phyloP scores from a whole-genome alignment of 2,888 invertebrate species.

The Melanargia galathea region DNA sequence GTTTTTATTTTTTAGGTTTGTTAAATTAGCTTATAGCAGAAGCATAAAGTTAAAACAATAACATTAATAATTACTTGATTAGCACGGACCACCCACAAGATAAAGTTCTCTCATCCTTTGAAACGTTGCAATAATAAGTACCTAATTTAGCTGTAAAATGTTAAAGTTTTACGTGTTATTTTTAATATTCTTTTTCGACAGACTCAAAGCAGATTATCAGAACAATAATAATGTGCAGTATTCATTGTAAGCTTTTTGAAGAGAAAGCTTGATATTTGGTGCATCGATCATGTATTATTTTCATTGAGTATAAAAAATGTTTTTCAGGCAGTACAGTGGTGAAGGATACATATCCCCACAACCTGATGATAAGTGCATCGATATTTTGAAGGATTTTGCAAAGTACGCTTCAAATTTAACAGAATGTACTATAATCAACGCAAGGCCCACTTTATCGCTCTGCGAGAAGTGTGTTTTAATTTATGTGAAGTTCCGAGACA shows the following conservation, averaged over 20 bases:
- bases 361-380: constrained; percentile 53
- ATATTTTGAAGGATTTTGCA: constrained; percentile 73
- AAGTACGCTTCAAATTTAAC: constrained; percentile 81
- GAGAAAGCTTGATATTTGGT: neutral
- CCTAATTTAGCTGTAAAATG: constrained; percentile 16
- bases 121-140: neutral
- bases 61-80: no score
- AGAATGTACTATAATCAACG: constrained; percentile 82
- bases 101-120: neutral
- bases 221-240: neutral
- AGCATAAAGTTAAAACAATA: no score
- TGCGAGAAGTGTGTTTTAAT: constrained; percentile 82
- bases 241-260: constrained; percentile 4
- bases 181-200: constrained; percentile 20
- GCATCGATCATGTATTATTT: neutral
- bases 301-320: neutral
- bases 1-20: no score
- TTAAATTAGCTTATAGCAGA: no score
- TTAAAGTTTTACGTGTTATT: constrained; percentile 23
- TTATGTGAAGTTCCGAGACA: constrained; percentile 76
- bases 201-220: constrained; percentile 34
- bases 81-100: neutral
- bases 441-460: constrained; percentile 81
- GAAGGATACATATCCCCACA: constrained; percentile 44
- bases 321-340: constrained; percentile 48